phyloP scores from a whole-genome alignment of 2,797 vertebrate genomes.

The Enteromius viviparus region DNA sequence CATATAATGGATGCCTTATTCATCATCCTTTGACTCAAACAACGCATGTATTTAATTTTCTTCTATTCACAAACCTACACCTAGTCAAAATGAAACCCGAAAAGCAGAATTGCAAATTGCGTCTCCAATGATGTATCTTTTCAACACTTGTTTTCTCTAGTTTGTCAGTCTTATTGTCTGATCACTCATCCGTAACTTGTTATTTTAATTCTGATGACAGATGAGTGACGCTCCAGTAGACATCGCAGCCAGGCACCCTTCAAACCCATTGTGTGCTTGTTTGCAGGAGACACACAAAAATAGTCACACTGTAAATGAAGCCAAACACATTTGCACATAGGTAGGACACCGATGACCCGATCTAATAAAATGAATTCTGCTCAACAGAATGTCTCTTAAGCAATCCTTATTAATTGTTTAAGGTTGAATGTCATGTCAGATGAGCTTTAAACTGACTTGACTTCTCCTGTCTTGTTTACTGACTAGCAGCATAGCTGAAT shows the following conservation, averaged over 20 bases:
- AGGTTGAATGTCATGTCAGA: slow-evolving; percentile 50
- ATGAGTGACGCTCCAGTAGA: slow-evolving; percentile 49
- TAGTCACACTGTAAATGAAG: slow-evolving; percentile 28
- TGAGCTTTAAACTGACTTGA: slow-evolving; percentile 67
- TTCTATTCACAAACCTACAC: slow-evolving; percentile 26
- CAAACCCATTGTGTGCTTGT: slow-evolving; percentile 33
- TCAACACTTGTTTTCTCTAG: slow-evolving; percentile 43
- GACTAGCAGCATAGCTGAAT: slow-evolving; percentile 63
- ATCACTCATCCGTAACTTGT: slow-evolving; percentile 51
- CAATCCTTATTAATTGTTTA: background rate
- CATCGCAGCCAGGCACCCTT: slow-evolving; percentile 36
- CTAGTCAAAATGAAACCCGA: slow-evolving; percentile 54
- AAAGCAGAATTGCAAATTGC: slow-evolving; percentile 45
- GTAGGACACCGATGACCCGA: slow-evolving; percentile 7
- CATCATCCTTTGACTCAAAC: background rate
- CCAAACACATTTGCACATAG: slow-evolving; percentile 9
- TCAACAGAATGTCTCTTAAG: background rate
- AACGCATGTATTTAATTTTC: background rate
- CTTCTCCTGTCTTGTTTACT: slow-evolving; percentile 68
- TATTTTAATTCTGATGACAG: slow-evolving; percentile 58
- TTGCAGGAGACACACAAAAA: slow-evolving; percentile 31
- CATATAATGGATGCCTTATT: background rate
- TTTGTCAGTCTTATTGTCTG: slow-evolving; percentile 52
- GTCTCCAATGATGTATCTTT: slow-evolving; percentile 53
- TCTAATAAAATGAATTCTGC: background rate